Base-by-base conservation (phyloP, 2,113 vertebrate species). In the Silurus asotus region DNA sequence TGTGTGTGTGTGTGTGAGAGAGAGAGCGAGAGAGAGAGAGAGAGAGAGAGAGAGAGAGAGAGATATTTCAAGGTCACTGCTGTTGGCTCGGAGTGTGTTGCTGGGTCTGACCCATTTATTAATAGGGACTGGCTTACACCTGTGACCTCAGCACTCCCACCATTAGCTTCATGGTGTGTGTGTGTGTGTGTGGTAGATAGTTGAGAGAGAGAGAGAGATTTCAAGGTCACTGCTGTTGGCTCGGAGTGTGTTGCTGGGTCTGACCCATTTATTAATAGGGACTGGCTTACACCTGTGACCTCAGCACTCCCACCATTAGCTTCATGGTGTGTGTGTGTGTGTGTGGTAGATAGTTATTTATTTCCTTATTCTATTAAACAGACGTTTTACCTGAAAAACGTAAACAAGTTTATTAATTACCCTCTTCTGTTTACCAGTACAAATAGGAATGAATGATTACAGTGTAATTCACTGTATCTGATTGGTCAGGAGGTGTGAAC, bases 201-300 rank as follows among this genome's bases (percentile, higher is more conserved):
- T n/a, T n/a, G 67, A 45, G 69, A 8, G 37, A 17, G 14, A 6
- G 67, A 17, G 65, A 15, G 25, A 15, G 14, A 15, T 25, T 75
- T 70, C 76, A 84, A 87, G 85, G 76, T 74, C 85, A 89, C 4
- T 77, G 76, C 83, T 61, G 70, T 56, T 58, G 76, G 23, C 69
- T 67, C 28, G 3, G 72, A 86, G 83, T 81, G 82, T 76, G 62
- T 74, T 84, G 59, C 64, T 72, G 65, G 84, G 76, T 3, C 62
- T 84, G 84, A 82, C 85, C 70, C 78, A 84, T 84, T 87, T 89
- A 87, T 62, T 78, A 84, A 87, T 76, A 74, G 53, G 15, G 15
- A 78, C 82, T 82, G 82, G 69, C 77, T 87, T 87, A 84, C 83
- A 76, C 78, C 82, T 62, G 37, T 45, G 45, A 79, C 28, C 58